These are phyloP conservation scores for Drosophila subsilvestris DNA, from an alignment of 2,888 invertebrate genomes.

Conservation along the genomic window DNA sequence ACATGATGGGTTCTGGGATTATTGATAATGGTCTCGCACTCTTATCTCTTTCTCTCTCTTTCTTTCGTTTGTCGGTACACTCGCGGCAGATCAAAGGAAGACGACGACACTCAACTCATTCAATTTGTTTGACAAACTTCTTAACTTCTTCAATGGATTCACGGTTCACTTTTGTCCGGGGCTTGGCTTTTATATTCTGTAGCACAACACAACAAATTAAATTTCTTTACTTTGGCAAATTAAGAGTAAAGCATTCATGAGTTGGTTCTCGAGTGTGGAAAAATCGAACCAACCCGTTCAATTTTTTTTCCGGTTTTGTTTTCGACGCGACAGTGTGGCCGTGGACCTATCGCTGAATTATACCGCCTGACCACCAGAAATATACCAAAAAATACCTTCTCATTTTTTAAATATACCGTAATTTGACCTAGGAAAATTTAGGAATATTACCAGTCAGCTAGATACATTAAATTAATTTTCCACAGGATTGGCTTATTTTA, in stretches of 20 bases:
- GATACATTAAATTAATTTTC: no score
- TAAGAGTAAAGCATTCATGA: neutral
- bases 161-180: neutral
- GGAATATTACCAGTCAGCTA: no score
- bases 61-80: slow-evolving; percentile 21
- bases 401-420: no score
- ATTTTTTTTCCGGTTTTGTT: neutral
- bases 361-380: no score
- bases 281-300: neutral
- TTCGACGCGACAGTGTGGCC: no score
- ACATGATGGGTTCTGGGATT: slow-evolving; percentile 66
- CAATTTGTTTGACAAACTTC: neutral
- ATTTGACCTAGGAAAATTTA: no score
- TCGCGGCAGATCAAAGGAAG: neutral
- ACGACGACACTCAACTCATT: neutral
- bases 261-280: neutral
- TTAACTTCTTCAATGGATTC: neutral
- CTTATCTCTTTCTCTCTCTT: slow-evolving; percentile 31
- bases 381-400: no score
- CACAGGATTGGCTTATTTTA: no score
- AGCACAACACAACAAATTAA: neutral
- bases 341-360: no score
- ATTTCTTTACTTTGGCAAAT: neutral
- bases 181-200: neutral
- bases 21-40: slow-evolving; percentile 37